These are phyloP conservation scores for Glandiceps talaboti DNA, from an alignment of 53 echinoderm and acorn worm genomes.

Conservation along the genomic window DNA sequence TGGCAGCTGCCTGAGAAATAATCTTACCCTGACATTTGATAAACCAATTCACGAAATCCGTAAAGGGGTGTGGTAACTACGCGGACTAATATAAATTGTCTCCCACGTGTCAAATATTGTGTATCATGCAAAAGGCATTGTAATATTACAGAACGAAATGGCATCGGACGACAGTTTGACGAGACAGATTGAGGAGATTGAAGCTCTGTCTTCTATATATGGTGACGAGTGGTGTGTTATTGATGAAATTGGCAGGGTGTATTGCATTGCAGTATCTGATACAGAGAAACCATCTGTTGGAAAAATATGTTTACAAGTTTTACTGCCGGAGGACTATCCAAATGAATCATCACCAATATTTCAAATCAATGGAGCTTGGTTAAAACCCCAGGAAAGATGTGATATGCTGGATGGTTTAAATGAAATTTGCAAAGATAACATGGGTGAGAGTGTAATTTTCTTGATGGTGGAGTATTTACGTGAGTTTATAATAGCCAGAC, in stretches of 20 bases:
- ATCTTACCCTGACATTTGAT: too few species aligned
- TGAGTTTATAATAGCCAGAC: conserved; percentile 39
- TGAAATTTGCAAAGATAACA: conserved; percentile 52
- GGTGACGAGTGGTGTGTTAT: conserved; percentile 91
- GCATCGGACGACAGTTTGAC: too few species aligned
- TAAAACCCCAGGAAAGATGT: conserved; percentile 44
- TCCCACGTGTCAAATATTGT: too few species aligned
- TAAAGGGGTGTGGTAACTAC: too few species aligned
- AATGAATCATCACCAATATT: conserved; percentile 12
- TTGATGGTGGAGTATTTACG: conserved; percentile 50
- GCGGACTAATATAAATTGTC: too few species aligned
- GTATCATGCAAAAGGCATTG: too few species aligned
- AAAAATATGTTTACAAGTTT: conserved; percentile 41
- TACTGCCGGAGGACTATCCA: conserved; percentile 47
- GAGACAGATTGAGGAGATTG: conserved; percentile 85
- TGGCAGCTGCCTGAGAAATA: too few species aligned
- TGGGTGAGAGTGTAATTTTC: conserved; percentile 65
- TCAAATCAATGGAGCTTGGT: conserved; percentile 65
- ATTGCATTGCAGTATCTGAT: conserved; percentile 45
- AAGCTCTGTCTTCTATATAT: conserved; percentile 80
- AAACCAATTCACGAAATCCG: too few species aligned
- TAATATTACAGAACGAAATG: too few species aligned
- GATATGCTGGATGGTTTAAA: conserved; percentile 24
- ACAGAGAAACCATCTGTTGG: conserved; percentile 8
- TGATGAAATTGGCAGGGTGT: conserved; percentile 68